Conservation (phyloP, 1,140 invertebrate species). For the Ceratina japonica region DNA sequence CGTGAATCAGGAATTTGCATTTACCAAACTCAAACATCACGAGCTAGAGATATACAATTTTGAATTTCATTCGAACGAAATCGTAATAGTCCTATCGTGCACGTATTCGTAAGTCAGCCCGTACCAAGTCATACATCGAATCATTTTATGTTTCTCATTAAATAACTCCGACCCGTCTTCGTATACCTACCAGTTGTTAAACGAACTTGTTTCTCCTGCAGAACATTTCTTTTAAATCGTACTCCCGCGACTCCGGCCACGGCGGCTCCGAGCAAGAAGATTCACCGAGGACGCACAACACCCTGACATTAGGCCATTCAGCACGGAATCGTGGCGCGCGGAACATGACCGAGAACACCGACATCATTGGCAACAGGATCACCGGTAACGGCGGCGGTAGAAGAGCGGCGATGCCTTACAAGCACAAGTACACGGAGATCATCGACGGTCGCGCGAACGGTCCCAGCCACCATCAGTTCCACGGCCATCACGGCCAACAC, state of each 20-base stretch:
- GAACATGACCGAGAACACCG: constrained; percentile 69
- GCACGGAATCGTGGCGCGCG: constrained; percentile 53
- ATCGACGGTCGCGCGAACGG: constrained; percentile 77
- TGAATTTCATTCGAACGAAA: too few relatives aligned
- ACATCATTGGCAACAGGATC: constrained; percentile 66
- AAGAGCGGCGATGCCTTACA: constrained; percentile 80
- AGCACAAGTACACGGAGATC: constrained; percentile 85
- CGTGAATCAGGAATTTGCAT: constrained; percentile 10
- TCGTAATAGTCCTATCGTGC: not conserved
- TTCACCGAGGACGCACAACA: constrained; percentile 81
- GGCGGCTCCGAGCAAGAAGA: constrained; percentile 84
- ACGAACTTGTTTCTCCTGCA: constrained; percentile 75
- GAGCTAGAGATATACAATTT: too few relatives aligned
- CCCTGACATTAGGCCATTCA: constrained; percentile 75
- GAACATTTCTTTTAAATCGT: constrained; percentile 87
- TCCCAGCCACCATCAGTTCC: constrained; percentile 66
- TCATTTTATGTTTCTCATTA: constrained; percentile 4
- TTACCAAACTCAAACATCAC: not conserved
- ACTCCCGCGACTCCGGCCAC: constrained; percentile 83
- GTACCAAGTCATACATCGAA: not conserved
- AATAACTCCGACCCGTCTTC: not conserved
- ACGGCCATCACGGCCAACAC: constrained; percentile 70
- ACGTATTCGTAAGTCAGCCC: not conserved
- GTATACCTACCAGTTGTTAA: not conserved
- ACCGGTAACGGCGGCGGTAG: constrained; percentile 61